These are phyloP conservation scores for Euwallacea similis DNA, from an alignment of 1,140 invertebrate species.

Conservation along the genomic window DNA sequence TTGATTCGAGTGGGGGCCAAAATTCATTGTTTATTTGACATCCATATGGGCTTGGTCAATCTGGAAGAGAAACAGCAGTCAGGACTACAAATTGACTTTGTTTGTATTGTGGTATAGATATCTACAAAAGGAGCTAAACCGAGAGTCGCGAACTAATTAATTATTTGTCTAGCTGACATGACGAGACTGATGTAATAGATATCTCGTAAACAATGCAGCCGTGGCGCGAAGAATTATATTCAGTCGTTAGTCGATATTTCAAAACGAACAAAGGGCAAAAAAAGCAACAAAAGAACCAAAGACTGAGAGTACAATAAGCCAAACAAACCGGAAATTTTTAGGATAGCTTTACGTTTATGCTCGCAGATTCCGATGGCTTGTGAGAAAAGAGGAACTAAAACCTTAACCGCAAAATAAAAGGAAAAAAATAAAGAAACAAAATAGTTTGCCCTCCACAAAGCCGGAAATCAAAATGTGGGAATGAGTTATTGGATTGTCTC, in stretches of 20 bases:
- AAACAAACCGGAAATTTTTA: too few species aligned
- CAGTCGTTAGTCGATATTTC: too few species aligned
- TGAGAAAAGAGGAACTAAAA: too few species aligned
- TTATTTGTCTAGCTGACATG: not conserved
- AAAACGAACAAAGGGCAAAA: too few species aligned
- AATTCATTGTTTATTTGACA: conserved; percentile 22
- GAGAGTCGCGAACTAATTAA: not conserved
- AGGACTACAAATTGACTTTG: not conserved
- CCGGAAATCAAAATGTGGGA: not conserved
- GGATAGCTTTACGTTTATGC: too few species aligned
- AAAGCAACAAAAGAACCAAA: too few species aligned
- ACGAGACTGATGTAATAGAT: not conserved
- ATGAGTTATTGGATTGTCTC: not conserved
- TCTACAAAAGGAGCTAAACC: not conserved
- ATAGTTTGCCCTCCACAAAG: not conserved
- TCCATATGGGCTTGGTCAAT: conserved; percentile 13
- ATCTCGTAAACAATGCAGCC: not conserved
- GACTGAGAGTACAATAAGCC: too few species aligned
- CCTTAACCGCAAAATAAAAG: not conserved
- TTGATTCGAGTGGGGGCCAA: conserved; percentile 9
- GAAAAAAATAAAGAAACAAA: not conserved
- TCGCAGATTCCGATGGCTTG: too few species aligned
- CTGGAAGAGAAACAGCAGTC: not conserved
- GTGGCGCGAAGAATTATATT: not conserved
- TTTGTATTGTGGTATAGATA: not conserved